These are phyloP conservation scores for Torymus texanus DNA, from an alignment of 2,888 invertebrate species.

Conservation along the genomic window DNA sequence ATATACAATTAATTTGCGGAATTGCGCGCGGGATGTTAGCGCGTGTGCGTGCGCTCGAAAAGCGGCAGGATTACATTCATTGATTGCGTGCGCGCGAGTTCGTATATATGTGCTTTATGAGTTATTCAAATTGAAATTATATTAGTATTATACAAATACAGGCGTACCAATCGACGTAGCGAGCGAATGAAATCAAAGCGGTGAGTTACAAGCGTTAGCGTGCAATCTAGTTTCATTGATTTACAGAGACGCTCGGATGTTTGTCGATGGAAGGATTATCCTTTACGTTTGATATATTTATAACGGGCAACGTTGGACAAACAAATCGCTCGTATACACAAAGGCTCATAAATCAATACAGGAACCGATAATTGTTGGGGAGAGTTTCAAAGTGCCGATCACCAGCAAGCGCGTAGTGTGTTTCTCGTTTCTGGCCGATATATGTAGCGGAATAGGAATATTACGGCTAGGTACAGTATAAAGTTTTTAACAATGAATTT, in stretches of 20 bases:
- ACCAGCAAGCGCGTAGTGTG: no score
- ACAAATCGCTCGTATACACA: no score
- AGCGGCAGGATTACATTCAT: slow-evolving; percentile 14
- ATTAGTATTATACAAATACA: slow-evolving; percentile 19
- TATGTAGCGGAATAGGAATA: no score
- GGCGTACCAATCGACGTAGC: no score
- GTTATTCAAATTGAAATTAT: slow-evolving; percentile 32
- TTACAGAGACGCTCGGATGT: background rate
- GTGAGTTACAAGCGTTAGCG: background rate
- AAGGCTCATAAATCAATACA: no score
- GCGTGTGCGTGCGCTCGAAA: background rate
- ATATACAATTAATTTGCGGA: slow-evolving; percentile 34
- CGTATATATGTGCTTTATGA: background rate
- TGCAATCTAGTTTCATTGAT: slow-evolving; percentile 28
- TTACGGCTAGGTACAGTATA: no score
- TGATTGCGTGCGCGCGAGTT: slow-evolving; percentile 13
- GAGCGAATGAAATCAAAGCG: slow-evolving; percentile 15
- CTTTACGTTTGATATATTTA: background rate
- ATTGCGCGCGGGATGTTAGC: background rate
- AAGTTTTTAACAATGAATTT: no score
- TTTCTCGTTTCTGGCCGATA: no score
- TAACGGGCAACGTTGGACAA: no score
- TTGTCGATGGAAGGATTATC: background rate
- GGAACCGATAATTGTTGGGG: no score
- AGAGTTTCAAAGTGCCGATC: no score